Conservation (phyloP, 2,113 vertebrate species). For the Sisor rabdophorus region DNA sequence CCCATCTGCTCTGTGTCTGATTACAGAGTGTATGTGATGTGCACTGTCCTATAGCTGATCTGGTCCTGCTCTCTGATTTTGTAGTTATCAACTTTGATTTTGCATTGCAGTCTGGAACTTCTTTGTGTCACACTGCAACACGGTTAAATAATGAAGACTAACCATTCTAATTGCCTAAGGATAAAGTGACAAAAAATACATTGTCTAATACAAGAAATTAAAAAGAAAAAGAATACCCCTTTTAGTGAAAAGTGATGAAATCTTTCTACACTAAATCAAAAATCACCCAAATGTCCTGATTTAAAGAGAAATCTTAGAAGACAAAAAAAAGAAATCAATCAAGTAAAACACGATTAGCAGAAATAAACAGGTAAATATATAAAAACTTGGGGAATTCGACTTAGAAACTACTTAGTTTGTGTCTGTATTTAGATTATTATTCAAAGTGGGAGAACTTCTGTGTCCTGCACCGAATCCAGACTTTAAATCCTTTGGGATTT, state of each 20-base stretch:
- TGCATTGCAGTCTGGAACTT: slow-evolving; percentile 1
- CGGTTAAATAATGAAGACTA: slow-evolving; percentile 9
- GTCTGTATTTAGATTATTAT: background rate
- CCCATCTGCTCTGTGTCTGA: slow-evolving; percentile 24
- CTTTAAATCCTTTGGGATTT: too few species aligned
- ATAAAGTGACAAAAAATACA: background rate
- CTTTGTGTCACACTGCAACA: background rate
- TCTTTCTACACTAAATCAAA: background rate
- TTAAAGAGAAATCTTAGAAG: background rate
- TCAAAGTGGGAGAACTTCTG: too few species aligned
- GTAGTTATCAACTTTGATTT: background rate
- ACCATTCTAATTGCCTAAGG: background rate
- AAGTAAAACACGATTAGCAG: too few species aligned
- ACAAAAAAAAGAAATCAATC: too few species aligned
- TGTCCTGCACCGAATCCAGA: too few species aligned
- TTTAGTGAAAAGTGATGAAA: background rate
- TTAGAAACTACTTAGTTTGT: background rate
- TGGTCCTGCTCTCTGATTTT: slow-evolving; percentile 11
- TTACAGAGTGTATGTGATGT: slow-evolving; percentile 22
- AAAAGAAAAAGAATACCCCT: background rate
- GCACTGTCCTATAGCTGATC: slow-evolving; percentile 2
- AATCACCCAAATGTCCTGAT: background rate
- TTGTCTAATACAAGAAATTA: background rate
- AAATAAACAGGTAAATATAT: too few species aligned
- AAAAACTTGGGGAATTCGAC: too few species aligned